Base-by-base conservation (phyloP, 1,140 invertebrate species). In the Tribolium castaneum region DNA sequence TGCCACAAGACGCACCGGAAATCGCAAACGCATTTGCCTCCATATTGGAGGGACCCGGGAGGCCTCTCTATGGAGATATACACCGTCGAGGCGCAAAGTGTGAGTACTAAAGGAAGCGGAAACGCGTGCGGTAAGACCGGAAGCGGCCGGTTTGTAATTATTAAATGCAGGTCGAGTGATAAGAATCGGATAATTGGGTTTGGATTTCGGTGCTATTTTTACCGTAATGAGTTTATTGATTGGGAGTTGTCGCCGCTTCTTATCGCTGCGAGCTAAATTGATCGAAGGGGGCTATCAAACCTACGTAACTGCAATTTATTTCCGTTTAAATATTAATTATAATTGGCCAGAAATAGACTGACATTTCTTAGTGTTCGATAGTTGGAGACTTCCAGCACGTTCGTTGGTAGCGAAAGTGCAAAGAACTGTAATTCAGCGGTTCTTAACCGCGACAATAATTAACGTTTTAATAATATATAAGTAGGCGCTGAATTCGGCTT, bases 1-100 rank as follows among this genome's bases (percentile, higher is more conserved):
- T 92, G 90, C 80, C 90, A 92, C 86, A 90, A 90, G 84, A 91
- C 90, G 80, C 89, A 90, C 78, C 88, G 89, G 78, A 92, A 92
- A 83, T 87, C 89, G 70, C 88, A 89, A 83, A 88, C 89, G 12
- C 88, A 90, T 80, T 87, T 89, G 75, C 88, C 90, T 70, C 87
- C 88, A 66, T 90, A 90, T 79, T 91, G 90, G 90, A 84, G 90
- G 76, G 90, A 90, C 77, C 88, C 89, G 16, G 90, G 59, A 66
- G 59, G 90, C 81, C 87, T 90, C 77, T 90, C 91, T 50, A 90
- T 91, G 84, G 90, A 91, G 85, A 89, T 92, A 50, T 92, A 91
- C 84, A 91, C 90, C 59, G 90, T 91, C 35, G 91, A 91, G 79
- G 87, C 88, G 75, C 83, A 87, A 80, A 89, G 90, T 87, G 90